Percentiles rank a stretch among this genome's conserved stretches.
These are phyloP conservation scores for Bujurquina vittata DNA, from an alignment of 2,113 vertebrate species.

Conservation along the genomic window DNA sequence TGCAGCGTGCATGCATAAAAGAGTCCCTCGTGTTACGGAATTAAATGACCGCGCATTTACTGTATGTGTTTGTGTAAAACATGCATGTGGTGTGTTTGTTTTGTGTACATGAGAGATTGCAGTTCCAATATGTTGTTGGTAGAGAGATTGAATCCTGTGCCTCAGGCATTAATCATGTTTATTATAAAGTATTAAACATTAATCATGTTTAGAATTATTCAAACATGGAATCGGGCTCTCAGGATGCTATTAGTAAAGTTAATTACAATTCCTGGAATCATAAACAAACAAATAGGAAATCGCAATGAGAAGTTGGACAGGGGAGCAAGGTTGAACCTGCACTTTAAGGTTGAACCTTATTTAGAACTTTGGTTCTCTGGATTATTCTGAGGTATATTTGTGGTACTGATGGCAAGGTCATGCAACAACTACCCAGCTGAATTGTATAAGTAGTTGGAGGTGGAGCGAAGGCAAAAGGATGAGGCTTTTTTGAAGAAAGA, in stretches of 20 bases:
- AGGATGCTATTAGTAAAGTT: slow-evolving; percentile 35
- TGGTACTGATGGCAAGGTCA: background rate
- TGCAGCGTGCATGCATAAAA: background rate
- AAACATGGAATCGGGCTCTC: slow-evolving; percentile 14
- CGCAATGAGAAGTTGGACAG: background rate
- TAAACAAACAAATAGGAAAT: slow-evolving; percentile 13
- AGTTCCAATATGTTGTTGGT: slow-evolving; percentile 4
- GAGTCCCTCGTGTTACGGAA: background rate
- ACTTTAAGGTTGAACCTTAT: background rate
- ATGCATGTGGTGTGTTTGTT: background rate
- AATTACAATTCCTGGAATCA: slow-evolving; percentile 38
- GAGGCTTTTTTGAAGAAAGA: no score
- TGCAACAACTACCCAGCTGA: no score
- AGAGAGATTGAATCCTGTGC: slow-evolving; percentile 24
- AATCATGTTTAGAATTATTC: slow-evolving; percentile 34
- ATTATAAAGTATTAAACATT: slow-evolving; percentile 45
- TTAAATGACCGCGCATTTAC: background rate
- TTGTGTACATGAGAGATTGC: background rate
- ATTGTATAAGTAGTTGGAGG: background rate
- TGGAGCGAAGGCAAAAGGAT: background rate
- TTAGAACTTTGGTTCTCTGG: background rate
- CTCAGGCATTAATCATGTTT: slow-evolving; percentile 34
- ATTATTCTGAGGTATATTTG: background rate
- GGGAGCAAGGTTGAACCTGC: background rate
- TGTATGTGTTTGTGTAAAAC: background rate